phyloP scores from a whole-genome alignment of 2,888 invertebrate genomes.

The Spisula solida region DNA sequence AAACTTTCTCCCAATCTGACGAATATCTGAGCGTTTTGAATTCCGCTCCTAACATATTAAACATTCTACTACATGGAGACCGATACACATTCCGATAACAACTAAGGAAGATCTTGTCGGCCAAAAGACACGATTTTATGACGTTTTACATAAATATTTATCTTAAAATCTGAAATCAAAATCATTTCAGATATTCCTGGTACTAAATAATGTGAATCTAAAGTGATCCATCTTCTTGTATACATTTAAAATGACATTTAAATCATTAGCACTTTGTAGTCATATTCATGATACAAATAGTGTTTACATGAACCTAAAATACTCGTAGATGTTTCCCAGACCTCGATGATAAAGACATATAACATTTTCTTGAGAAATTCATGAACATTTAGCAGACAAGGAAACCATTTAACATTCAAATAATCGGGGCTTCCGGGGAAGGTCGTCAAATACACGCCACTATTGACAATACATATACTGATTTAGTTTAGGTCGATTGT shows the following conservation, averaged over 20 bases:
- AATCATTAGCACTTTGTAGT: constrained; percentile 5
- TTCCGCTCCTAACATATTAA: no score
- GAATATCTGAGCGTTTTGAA: no score
- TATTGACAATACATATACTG: no score
- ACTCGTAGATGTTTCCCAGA: neutral
- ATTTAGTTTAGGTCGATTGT: no score
- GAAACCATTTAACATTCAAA: no score
- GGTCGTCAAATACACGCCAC: no score
- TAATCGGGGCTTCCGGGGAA: no score
- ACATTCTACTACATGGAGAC: neutral
- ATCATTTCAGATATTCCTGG: neutral
- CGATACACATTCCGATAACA: neutral
- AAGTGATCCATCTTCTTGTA: neutral
- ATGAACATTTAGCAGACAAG: neutral
- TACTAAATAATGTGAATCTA: neutral
- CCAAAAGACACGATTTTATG: constrained; percentile 4
- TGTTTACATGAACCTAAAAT: neutral
- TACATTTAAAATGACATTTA: neutral
- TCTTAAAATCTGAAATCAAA: constrained; percentile 10
- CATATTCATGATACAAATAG: neutral
- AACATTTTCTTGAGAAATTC: neutral
- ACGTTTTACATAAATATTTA: constrained; percentile 18
- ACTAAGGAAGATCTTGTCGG: neutral
- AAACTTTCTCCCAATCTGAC: no score
- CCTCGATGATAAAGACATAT: neutral